These are phyloP conservation scores for Beroe ovata DNA, from an alignment of 37 sponge, comb jelly and placozoan species.

Conservation along the genomic window DNA sequence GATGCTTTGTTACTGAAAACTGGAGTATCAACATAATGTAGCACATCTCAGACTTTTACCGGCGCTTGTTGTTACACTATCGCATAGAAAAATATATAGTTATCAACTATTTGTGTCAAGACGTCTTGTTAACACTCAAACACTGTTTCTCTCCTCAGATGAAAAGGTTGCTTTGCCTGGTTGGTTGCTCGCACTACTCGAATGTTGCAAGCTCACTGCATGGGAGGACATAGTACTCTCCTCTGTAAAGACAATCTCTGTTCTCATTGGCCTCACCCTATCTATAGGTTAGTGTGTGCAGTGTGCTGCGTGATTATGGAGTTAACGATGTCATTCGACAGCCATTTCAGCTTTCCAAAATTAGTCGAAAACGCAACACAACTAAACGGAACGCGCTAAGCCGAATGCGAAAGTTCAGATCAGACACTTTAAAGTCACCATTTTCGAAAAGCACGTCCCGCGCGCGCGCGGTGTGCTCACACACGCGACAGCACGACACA, in stretches of 20 bases:
- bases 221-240: constrained; percentile 8
- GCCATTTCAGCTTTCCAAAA: neutral
- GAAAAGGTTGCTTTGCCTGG: constrained; percentile 40
- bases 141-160: too few relatives aligned
- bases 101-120: too few relatives aligned
- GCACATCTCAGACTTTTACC: too few relatives aligned
- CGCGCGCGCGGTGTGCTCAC: neutral
- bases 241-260: neutral
- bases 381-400: neutral
- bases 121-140: too few relatives aligned
- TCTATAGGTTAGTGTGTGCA: too few relatives aligned
- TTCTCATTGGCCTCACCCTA: constrained; percentile 44
- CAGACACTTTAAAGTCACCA: neutral
- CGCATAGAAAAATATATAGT: too few relatives aligned
- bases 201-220: constrained; percentile 28
- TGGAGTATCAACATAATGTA: too few relatives aligned
- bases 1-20: too few relatives aligned
- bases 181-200: constrained; percentile 19
- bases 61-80: too few relatives aligned
- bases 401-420: neutral
- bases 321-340: too few relatives aligned
- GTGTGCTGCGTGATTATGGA: too few relatives aligned
- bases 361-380: neutral
- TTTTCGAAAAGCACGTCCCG: neutral
- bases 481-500: too few relatives aligned